Conservation (phyloP, 2,888 invertebrate genomes). For the Tinea semifulvella region DNA sequence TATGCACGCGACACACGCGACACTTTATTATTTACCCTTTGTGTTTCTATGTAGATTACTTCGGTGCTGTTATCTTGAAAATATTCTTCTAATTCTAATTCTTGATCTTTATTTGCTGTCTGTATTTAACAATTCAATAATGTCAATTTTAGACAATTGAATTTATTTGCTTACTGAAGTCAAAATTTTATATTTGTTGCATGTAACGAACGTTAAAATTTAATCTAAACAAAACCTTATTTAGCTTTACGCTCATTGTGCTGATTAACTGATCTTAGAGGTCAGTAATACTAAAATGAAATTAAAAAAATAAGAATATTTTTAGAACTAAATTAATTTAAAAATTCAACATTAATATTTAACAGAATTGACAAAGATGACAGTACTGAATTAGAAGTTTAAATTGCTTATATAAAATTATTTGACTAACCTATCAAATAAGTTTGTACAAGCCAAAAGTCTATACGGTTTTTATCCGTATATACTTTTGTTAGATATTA, state of each 20-base stretch:
- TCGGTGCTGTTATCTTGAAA: neutral
- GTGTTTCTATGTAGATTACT: conserved; percentile 9
- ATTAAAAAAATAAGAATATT: no score
- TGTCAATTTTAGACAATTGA: no score
- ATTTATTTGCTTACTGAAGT: no score
- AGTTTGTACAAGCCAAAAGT: neutral
- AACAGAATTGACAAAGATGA: no score
- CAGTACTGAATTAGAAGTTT: neutral
- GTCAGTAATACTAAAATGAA: no score
- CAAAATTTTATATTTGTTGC: no score
- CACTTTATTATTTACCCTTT: conserved; percentile 51
- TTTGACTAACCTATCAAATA: neutral
- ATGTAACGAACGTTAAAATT: no score
- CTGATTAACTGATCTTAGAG: no score
- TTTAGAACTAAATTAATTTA: neutral
- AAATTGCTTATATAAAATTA: neutral
- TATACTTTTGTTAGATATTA: conserved; percentile 7
- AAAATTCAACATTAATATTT: no score
- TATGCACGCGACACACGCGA: conserved; percentile 69
- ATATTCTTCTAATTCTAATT: neutral
- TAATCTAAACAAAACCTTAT: no score
- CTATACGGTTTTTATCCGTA: neutral
- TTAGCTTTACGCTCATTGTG: no score
- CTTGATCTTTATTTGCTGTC: neutral
- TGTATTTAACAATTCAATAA: neutral